These are phyloP conservation scores for Biston stratarius DNA, from an alignment of 2,888 invertebrate genomes.

Conservation along the genomic window DNA sequence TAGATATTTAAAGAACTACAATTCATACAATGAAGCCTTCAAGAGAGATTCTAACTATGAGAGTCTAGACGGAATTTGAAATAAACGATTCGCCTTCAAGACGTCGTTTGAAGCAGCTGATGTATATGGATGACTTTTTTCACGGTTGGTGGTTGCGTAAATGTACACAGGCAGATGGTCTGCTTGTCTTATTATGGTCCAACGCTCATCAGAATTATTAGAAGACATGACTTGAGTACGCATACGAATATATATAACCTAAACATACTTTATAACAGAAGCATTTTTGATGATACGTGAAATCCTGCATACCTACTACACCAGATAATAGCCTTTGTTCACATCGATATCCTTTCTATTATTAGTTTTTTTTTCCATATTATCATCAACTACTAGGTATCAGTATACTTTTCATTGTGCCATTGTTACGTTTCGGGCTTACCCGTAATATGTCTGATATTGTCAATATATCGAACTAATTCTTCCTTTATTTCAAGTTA, in stretches of 20 bases:
- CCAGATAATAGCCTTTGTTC: no score
- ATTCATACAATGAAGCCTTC: neutral
- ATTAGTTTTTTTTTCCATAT: no score
- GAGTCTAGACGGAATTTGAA: conserved; percentile 45
- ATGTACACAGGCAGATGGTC: conserved; percentile 55
- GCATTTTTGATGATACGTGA: neutral
- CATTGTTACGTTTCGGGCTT: no score
- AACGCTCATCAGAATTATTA: conserved; percentile 53
- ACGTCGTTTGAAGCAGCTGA: conserved; percentile 55
- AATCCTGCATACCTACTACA: no score
- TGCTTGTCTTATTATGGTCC: conserved; percentile 52
- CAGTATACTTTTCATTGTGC: no score
- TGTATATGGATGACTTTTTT: conserved; percentile 62
- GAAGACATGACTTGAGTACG: conserved; percentile 30
- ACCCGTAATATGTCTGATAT: neutral
- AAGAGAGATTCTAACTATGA: neutral
- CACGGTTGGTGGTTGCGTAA: conserved; percentile 60
- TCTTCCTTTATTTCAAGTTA: neutral
- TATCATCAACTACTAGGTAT: no score
- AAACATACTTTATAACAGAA: neutral
- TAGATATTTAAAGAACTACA: neutral
- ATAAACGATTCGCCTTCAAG: conserved; percentile 54
- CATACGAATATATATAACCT: neutral
- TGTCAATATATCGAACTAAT: neutral
- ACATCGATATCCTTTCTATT: no score